Evolutionary conservation across 2,797 vertebrate genomes (phyloP).

Genomic region (Betta splendens): DNA sequence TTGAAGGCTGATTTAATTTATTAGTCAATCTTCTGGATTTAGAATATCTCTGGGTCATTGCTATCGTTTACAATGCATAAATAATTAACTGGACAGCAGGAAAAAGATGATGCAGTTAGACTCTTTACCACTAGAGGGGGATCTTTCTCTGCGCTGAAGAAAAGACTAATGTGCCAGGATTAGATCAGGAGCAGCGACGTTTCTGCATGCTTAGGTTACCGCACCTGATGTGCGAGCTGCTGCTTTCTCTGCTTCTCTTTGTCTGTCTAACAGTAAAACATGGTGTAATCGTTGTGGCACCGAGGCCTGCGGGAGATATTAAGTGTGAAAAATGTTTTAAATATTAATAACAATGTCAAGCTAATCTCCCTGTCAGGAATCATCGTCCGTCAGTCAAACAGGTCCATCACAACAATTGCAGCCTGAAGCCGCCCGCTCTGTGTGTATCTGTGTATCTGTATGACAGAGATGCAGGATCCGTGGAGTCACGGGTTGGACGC

Average conservation of each 20-base stretch:
- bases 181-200: conserved; percentile 14
- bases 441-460: neutral
- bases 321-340: neutral
- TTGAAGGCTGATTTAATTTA: too few relatives aligned
- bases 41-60: too few relatives aligned
- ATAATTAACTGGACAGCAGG: neutral
- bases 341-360: conserved; percentile 1
- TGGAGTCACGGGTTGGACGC: neutral
- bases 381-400: conserved; percentile 16
- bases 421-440: neutral
- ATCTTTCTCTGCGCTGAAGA: conserved; percentile 65
- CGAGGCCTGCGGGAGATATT: neutral
- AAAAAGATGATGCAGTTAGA: neutral
- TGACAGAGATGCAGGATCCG: conserved; percentile 7
- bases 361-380: conserved; percentile 18
- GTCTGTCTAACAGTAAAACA: conserved; percentile 7
- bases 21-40: too few relatives aligned
- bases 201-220: conserved; percentile 26
- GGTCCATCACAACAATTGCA: conserved; percentile 1
- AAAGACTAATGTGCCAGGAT: conserved; percentile 1
- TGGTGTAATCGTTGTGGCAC: conserved; percentile 4
- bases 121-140: conserved; percentile 73
- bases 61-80: conserved; percentile 19
- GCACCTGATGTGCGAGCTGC: conserved; percentile 15
- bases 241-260: conserved; percentile 31